phyloP scores from a whole-genome alignment of 2,113 vertebrate species.

The Speoplatyrhinus poulsoni region DNA sequence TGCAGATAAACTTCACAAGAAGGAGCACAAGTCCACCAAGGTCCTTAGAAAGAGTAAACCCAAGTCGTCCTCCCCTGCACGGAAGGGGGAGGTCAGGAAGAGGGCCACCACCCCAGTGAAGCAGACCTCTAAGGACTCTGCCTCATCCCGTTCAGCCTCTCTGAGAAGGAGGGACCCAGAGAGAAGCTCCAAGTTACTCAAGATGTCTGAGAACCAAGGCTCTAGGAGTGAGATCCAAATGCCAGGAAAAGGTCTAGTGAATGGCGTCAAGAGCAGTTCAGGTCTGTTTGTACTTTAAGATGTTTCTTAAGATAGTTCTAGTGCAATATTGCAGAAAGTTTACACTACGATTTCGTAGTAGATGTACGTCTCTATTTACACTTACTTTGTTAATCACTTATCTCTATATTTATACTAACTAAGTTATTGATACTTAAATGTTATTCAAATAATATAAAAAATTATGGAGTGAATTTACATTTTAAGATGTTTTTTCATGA shows the following conservation, averaged over 20 bases:
- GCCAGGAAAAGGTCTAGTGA: slow-evolving; percentile 81
- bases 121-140: slow-evolving; percentile 76
- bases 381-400: not conserved
- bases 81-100: slow-evolving; percentile 84
- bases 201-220: slow-evolving; percentile 73
- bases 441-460: too few species aligned
- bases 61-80: slow-evolving; percentile 88
- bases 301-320: not conserved
- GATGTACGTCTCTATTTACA: not conserved
- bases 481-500: too few species aligned
- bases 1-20: slow-evolving; percentile 85
- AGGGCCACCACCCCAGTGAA: slow-evolving; percentile 86
- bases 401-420: not conserved
- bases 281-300: slow-evolving; percentile 69
- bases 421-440: too few species aligned
- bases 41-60: slow-evolving; percentile 83
- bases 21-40: slow-evolving; percentile 88
- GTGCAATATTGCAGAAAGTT: not conserved
- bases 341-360: not conserved
- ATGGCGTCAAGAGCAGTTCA: slow-evolving; percentile 84
- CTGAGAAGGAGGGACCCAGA: slow-evolving; percentile 82
- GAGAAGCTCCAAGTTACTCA: slow-evolving; percentile 75
- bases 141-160: slow-evolving; percentile 77
- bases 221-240: slow-evolving; percentile 77
- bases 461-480: too few species aligned